Conservation (phyloP, 2,888 invertebrate species). For the Eurois occulta region DNA sequence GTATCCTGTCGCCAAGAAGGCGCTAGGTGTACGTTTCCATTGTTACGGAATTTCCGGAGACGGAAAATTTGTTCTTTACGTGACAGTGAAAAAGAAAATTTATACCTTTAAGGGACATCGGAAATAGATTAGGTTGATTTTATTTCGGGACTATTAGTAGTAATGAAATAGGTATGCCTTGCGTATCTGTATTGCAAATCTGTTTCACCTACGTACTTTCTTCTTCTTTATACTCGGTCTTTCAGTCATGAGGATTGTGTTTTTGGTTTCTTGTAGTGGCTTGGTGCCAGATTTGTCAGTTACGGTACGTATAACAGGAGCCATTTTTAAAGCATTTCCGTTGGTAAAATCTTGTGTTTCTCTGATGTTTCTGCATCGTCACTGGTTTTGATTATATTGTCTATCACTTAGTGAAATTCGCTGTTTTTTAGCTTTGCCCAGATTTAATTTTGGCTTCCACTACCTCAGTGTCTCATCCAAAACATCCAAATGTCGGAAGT, state of each 20-base stretch:
- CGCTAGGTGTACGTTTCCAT: slow-evolving; percentile 75
- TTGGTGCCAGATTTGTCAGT: neutral
- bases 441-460: neutral
- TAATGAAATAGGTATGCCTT: too few relatives aligned
- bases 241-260: neutral
- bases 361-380: neutral
- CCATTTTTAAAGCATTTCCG: neutral
- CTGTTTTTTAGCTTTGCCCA: neutral
- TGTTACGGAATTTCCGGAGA: slow-evolving; percentile 40
- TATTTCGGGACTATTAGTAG: neutral
- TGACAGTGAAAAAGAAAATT: slow-evolving; percentile 3
- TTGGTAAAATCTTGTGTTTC: neutral
- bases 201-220: neutral
- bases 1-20: slow-evolving; percentile 79
- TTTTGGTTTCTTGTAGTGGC: neutral
- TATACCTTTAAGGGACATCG: neutral
- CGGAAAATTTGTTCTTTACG: neutral
- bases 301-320: neutral
- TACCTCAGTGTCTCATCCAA: neutral
- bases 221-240: neutral
- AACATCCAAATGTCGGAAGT: slow-evolving; percentile 25
- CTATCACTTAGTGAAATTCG: neutral
- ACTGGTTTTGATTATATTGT: neutral
- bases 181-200: too few relatives aligned
- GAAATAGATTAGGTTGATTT: neutral